Base-by-base conservation (phyloP, 2,888 invertebrate genomes). In the Nomada flava region DNA sequence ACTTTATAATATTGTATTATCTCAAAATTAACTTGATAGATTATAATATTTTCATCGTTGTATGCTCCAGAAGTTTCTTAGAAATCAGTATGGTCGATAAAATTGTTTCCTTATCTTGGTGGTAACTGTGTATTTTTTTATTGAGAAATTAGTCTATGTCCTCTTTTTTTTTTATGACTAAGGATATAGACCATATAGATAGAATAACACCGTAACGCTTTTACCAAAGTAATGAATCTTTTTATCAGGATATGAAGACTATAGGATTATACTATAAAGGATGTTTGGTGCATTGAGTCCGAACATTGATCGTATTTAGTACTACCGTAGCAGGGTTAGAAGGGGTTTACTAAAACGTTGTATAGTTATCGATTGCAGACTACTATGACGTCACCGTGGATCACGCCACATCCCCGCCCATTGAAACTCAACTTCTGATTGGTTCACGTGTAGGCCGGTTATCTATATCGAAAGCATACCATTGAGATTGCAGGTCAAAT, bases 371-470 rank as follows among this genome's bases (percentile, higher is more conserved):
- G 88, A 88, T 88, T 81, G 87, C 70, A 55, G 82, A 82, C 79
- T 68, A 76, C 67, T 42, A 86, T 92, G 93, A 93, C 93, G 93
- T 93, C 92, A 93, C 84, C 89, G 79, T 86, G 91, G 92, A 94
- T 94, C 94, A 94, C 94, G 94, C 94, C 94, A 94, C 92, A 90
- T 92, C 92, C 92, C 93, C 92, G 90, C 93, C 91, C 88, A 88
- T 78, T 74, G 78, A 81, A 84, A 76, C 76, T 72, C 69, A 80
- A 57, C 65, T 74, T 84, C 70, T 83, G 85, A 94, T 94, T 94
- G 94, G 94, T 90, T 90, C 89, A 89, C 89, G 89, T 86, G 86
- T 83, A 83, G 78, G 86, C 87, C 85, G 85, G 87, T 86, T 79
- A 76, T 88, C 88, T 86, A 86, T 88, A 82, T 79, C 73, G 68